phyloP scores from a whole-genome alignment of 2,888 invertebrate species.

The Euclidia mi region DNA sequence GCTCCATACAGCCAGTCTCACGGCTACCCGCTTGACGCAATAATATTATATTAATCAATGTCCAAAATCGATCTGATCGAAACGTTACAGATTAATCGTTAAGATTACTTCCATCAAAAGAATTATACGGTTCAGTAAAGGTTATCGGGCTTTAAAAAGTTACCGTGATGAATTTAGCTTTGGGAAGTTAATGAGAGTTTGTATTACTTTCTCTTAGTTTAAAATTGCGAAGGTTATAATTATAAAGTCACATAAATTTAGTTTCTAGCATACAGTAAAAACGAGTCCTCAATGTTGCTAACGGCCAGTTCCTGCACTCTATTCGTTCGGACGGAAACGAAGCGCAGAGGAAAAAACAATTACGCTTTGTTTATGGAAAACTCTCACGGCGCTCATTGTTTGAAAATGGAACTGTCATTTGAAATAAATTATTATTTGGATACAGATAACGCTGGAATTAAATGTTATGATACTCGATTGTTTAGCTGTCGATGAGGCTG shows the following conservation, averaged over 20 bases:
- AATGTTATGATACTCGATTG: not conserved
- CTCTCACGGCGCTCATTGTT: slow-evolving; percentile 41
- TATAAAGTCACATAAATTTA: slow-evolving; percentile 21
- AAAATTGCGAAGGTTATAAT: slow-evolving; percentile 17
- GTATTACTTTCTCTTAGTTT: slow-evolving; percentile 35
- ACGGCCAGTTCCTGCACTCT: slow-evolving; percentile 46
- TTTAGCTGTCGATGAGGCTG: slow-evolving; percentile 24
- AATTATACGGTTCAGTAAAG: slow-evolving; percentile 64
- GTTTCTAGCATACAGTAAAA: slow-evolving; percentile 27
- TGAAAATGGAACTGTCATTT: slow-evolving; percentile 52
- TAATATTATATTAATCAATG: slow-evolving; percentile 65
- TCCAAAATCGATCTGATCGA: slow-evolving; percentile 64
- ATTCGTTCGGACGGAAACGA: slow-evolving; percentile 43
- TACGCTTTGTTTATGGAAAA: slow-evolving; percentile 57
- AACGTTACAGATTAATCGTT: slow-evolving; percentile 61
- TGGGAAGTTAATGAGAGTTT: slow-evolving; percentile 34
- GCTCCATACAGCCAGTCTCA: slow-evolving; percentile 70
- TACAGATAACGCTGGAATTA: slow-evolving; percentile 22
- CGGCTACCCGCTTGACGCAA: slow-evolving; percentile 63
- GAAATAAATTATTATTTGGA: slow-evolving; percentile 35
- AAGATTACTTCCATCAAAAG: slow-evolving; percentile 61
- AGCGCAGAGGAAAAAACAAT: slow-evolving; percentile 58
- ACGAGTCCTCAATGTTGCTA: slow-evolving; percentile 30
- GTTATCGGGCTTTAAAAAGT: slow-evolving; percentile 52
- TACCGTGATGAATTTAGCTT: slow-evolving; percentile 51